Evolutionary conservation across 2,113 vertebrate species (phyloP), one percentile per base, ranked within the genome.

Genomic region (Fulica atra): DNA sequence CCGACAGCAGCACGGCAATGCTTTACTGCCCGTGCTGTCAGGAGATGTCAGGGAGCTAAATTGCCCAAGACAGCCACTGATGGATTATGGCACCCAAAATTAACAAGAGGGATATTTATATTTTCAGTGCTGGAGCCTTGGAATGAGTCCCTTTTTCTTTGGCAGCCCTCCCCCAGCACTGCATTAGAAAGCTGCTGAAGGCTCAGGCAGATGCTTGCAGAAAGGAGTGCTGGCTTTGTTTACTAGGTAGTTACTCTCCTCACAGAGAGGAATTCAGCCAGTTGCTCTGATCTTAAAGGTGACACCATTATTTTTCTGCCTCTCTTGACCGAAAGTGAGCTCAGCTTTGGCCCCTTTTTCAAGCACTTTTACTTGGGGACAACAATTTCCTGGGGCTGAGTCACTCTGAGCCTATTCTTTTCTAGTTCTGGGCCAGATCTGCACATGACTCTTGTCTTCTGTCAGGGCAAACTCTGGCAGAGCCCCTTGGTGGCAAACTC

Each of bases 31-130:
- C 44, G 1, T 33, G 85, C 53, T 95, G 79, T 65, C 87, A 83
- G 91, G 66, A 82, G 79, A 69, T 94, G 89, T 31, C 66, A 29
- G 2, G n/a, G 38, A 76, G 76, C 81, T 95, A 29, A 95, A 89
- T 6, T 25, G 31, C 84, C 70, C 35, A 71, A 40, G 91, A 23
- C 84, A 95, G 89, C 20, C 85, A 24, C 88, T 91, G 96, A 92
- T 71, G 87, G 84, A 95, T 88, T 70, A 36, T 53, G 83, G 81
- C 77, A 91, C 87, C 85, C 93, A 78, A 74, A 86, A 96, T 95
- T 94, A 93, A 74, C 68, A 76, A 28, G 60, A 88, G 72, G 46
- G 86, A 93, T 95, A 89, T 94, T 96, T 96, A 76, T 82, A 92
- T 71, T 85, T 83, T 48, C 60, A 25, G 46, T 69, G 86, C 18